Evolutionary conservation across 2,888 invertebrate species (phyloP).

Genomic region (Carpatolechia fugitivella): DNA sequence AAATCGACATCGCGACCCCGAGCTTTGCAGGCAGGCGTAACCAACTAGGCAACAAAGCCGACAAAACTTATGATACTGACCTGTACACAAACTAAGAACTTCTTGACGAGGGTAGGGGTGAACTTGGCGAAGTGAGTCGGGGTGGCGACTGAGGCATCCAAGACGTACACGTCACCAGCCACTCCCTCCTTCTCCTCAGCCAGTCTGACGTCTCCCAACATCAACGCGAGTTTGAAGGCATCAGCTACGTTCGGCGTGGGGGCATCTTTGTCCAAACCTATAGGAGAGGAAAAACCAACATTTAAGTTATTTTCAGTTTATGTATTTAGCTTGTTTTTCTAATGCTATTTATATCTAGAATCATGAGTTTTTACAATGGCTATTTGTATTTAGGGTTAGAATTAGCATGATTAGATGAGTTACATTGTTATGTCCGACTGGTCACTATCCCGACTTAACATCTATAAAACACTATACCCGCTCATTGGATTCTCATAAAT

Average conservation of each 20-base stretch:
- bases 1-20: no score
- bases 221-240: constrained; percentile 89
- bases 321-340: not conserved
- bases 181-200: constrained; percentile 89
- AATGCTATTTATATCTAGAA: no score
- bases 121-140: constrained; percentile 91
- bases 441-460: no score
- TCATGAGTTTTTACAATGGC: no score
- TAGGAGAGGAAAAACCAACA: not conserved
- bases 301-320: not conserved
- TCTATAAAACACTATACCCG: no score
- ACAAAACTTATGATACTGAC: constrained; percentile 34
- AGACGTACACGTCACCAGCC: constrained; percentile 89
- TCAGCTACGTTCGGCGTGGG: constrained; percentile 86
- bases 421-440: no score
- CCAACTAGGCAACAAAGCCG: no score
- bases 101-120: constrained; percentile 89
- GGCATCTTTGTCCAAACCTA: constrained; percentile 82
- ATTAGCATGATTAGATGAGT: no score
- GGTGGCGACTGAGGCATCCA: constrained; percentile 89
- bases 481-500: no score
- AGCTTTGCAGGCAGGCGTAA: no score
- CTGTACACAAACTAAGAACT: constrained; percentile 91
- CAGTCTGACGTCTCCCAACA: constrained; percentile 91
- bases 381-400: no score